Evolutionary conservation across 2,888 invertebrate species (phyloP).

Genomic region (Nesidiocoris tenuis): DNA sequence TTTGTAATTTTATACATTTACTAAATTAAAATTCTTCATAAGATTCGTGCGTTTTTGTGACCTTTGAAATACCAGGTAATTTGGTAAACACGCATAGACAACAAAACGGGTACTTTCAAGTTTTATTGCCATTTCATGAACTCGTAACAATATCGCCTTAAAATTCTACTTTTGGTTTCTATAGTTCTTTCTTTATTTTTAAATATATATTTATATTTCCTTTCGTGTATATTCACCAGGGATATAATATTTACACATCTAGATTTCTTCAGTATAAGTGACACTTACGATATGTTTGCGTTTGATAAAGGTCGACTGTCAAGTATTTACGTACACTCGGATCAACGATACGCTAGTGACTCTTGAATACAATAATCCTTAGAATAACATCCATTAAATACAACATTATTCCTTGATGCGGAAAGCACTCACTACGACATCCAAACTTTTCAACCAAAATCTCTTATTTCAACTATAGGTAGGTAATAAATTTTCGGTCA

Average conservation of each 20-base stretch:
- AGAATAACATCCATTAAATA: slow-evolving; percentile 13
- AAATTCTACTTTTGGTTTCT: slow-evolving; percentile 26
- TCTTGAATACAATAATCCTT: slow-evolving; percentile 7
- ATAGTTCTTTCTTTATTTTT: slow-evolving; percentile 20
- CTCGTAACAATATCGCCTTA: slow-evolving; percentile 39
- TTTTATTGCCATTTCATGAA: slow-evolving; percentile 41
- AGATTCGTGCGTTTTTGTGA: no score
- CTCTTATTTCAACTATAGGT: no score
- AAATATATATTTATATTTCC: slow-evolving; percentile 36
- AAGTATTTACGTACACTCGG: slow-evolving; percentile 6
- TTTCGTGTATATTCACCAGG: neutral
- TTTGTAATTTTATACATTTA: no score
- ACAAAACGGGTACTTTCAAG: slow-evolving; percentile 3
- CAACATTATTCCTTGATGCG: neutral
- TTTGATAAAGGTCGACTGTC: slow-evolving; percentile 32
- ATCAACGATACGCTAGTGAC: slow-evolving; percentile 13
- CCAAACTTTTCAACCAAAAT: slow-evolving; percentile 9
- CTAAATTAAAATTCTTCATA: no score
- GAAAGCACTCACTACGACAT: slow-evolving; percentile 39
- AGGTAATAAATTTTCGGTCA: no score
- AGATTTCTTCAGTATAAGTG: slow-evolving; percentile 47
- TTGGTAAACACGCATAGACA: no score
- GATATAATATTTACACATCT: slow-evolving; percentile 41
- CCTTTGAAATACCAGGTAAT: no score
- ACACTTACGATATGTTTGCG: slow-evolving; percentile 50